Percentiles rank a stretch among this genome's conserved stretches.
These are phyloP conservation scores for Sitodiplosis mosellana DNA, from an alignment of 1,140 invertebrate species.

Conservation along the genomic window DNA sequence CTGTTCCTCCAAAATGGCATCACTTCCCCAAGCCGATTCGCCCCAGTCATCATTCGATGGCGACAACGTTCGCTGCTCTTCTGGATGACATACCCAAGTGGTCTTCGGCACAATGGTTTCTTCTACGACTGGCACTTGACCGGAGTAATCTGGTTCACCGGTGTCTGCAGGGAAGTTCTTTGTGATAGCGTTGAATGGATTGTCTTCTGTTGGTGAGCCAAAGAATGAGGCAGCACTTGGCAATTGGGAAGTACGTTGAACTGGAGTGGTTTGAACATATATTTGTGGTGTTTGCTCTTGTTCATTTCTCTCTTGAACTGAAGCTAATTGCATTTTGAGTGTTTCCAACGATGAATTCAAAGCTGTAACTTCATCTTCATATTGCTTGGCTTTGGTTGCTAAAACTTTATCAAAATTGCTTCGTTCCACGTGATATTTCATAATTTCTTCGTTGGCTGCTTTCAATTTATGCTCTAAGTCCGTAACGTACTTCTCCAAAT, in stretches of 20 bases:
- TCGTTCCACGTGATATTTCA: not conserved
- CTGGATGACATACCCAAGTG: constrained; percentile 28
- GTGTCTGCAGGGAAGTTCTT: no score
- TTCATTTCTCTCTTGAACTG: not conserved
- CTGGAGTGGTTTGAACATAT: no score
- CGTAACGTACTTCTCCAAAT: constrained; percentile 22
- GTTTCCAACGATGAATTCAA: no score
- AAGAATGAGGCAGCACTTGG: not conserved
- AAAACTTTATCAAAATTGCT: not conserved
- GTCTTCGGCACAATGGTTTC: constrained; percentile 30
- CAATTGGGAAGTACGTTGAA: constrained; percentile 1
- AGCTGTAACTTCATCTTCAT: not conserved
- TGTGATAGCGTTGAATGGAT: no score
- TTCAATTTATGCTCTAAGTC: constrained; percentile 14
- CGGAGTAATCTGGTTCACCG: constrained; percentile 6
- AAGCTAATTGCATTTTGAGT: not conserved
- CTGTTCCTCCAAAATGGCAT: constrained; percentile 26
- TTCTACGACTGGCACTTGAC: constrained; percentile 22
- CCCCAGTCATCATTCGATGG: constrained; percentile 21
- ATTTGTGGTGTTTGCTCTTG: not conserved
- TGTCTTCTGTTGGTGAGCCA: constrained; percentile 6
- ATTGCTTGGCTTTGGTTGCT: not conserved
- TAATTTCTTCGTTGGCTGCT: not conserved
- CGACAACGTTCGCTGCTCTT: constrained; percentile 2
- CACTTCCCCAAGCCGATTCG: constrained; percentile 29